A percentile compares a stretch with the other conserved stretches of the same genome.
Evolutionary conservation across 2,797 vertebrate species (phyloP).

Genomic region (Lepus townsendii): DNA sequence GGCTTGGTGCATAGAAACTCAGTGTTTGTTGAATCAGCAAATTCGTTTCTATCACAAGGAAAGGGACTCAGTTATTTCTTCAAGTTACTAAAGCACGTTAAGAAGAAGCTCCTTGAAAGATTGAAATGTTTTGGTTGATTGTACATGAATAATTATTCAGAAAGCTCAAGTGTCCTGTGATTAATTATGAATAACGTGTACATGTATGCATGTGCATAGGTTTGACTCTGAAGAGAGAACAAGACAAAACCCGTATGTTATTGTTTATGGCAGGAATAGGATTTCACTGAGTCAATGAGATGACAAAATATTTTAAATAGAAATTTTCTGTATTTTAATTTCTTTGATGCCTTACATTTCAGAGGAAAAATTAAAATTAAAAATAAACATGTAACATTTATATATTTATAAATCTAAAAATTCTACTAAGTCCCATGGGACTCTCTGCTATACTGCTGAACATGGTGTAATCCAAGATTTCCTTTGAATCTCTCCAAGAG

Average conservation of each 20-base stretch:
- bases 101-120: slow-evolving; percentile 47
- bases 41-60: not conserved
- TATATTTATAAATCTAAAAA: slow-evolving; percentile 43
- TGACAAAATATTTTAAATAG: slow-evolving; percentile 27
- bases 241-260: not conserved
- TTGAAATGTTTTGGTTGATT: slow-evolving; percentile 38
- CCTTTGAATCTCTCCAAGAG: slow-evolving; percentile 10
- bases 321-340: slow-evolving; percentile 48
- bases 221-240: slow-evolving; percentile 5
- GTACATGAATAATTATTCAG: slow-evolving; percentile 38
- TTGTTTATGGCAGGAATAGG: not conserved
- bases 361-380: not conserved
- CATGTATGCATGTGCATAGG: not conserved
- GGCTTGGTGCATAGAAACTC: not conserved
- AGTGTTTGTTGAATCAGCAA: not conserved
- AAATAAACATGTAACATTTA: slow-evolving; percentile 32
- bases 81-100: slow-evolving; percentile 33
- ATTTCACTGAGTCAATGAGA: not conserved
- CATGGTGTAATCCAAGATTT: slow-evolving; percentile 20
- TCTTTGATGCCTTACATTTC: slow-evolving; percentile 14
- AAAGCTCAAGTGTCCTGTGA: not conserved
- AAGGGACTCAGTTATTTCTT: not conserved
- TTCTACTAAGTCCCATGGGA: not conserved
- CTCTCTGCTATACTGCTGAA: not conserved
- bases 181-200: slow-evolving; percentile 28